Evolutionary conservation across 2,888 invertebrate species (phyloP).

Genomic region (Neuroscelio doddi): DNA sequence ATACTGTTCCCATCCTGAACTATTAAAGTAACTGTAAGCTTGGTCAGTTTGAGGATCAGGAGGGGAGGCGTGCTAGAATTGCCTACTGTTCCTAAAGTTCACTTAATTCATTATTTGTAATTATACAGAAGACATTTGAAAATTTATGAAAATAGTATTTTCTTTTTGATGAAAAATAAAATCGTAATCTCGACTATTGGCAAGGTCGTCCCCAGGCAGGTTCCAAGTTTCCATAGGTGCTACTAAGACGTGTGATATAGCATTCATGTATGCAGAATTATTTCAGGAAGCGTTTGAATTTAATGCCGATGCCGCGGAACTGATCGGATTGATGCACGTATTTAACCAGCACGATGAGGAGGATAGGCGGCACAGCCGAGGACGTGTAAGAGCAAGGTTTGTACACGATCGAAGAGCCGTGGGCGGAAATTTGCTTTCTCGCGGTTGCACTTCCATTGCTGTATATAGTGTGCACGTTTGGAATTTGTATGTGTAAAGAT

Average conservation of each 20-base stretch:
- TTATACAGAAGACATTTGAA: too few species aligned
- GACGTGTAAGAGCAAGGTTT: slow-evolving; percentile 29
- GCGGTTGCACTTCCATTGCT: slow-evolving; percentile 47
- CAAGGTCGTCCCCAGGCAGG: slow-evolving; percentile 22
- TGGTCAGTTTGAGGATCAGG: too few species aligned
- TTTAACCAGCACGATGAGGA: slow-evolving; percentile 19
- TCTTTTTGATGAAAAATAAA: too few species aligned
- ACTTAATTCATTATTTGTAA: too few species aligned
- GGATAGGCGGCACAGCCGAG: slow-evolving; percentile 24
- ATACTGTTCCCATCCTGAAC: too few species aligned
- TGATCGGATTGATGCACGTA: slow-evolving; percentile 40
- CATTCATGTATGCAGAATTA: slow-evolving; percentile 53
- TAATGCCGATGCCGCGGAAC: slow-evolving; percentile 35
- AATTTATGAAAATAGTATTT: too few species aligned
- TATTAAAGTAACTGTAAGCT: too few species aligned
- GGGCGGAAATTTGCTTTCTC: slow-evolving; percentile 51
- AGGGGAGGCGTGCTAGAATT: too few species aligned
- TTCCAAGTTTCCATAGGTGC: slow-evolving; percentile 14
- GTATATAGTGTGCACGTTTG: slow-evolving; percentile 44
- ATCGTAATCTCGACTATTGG: slow-evolving; percentile 18
- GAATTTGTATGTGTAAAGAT: slow-evolving; percentile 44
- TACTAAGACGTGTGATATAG: slow-evolving; percentile 16
- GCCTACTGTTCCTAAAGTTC: too few species aligned
- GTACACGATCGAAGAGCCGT: slow-evolving; percentile 35
- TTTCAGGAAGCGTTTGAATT: slow-evolving; percentile 52